These are phyloP conservation scores for Sebastes minor DNA, from an alignment of 2,797 vertebrate genomes.

Conservation along the genomic window DNA sequence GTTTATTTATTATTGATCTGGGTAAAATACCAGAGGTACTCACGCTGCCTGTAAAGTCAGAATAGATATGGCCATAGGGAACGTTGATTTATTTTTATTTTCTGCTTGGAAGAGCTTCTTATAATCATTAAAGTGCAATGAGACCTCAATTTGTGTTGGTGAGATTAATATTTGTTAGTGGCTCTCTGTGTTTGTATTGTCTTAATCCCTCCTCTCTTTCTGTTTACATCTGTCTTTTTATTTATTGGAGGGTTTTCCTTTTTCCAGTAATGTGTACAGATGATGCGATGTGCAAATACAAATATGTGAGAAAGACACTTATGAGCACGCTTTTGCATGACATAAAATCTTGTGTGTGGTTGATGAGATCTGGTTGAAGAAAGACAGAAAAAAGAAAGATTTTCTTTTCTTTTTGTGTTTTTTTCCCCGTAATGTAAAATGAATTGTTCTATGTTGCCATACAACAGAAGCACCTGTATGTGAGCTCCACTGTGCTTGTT, in stretches of 20 bases:
- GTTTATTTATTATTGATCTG: constrained; percentile 59
- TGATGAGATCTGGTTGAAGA: not conserved
- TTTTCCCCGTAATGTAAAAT: too few species aligned
- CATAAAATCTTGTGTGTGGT: not conserved
- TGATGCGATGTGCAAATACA: not conserved
- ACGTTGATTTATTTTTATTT: not conserved
- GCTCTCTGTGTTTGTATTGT: constrained; percentile 26
- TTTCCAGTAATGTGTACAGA: not conserved
- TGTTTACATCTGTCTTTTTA: not conserved
- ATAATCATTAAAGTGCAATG: constrained; percentile 37
- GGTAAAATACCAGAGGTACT: constrained; percentile 45
- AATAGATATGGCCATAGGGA: constrained; percentile 17
- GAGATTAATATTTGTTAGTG: constrained; percentile 37
- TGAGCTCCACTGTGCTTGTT: not conserved
- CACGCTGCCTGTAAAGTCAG: constrained; percentile 27
- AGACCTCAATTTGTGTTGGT: constrained; percentile 40
- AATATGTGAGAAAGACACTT: not conserved
- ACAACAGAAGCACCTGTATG: not conserved
- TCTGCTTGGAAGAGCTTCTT: constrained; percentile 17
- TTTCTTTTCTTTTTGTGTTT: not conserved
- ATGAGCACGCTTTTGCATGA: too few species aligned
- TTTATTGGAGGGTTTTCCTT: not conserved
- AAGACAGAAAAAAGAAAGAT: not conserved
- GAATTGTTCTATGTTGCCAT: too few species aligned
- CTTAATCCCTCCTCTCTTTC: not conserved